phyloP scores from a whole-genome alignment of 2,888 invertebrate genomes.

The Siphlonurus alternatus region DNA sequence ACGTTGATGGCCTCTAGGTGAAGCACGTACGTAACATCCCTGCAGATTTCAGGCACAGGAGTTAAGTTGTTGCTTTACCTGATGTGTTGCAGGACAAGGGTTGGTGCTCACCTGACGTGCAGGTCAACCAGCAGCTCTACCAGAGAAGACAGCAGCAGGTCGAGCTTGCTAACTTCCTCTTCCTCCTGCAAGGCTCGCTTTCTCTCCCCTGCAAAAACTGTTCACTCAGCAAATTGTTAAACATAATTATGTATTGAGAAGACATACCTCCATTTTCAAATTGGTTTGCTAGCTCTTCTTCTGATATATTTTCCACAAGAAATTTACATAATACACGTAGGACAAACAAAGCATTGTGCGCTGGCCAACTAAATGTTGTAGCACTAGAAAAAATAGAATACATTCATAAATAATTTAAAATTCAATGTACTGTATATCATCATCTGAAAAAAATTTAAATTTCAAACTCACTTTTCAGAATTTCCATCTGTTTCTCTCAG shows the following conservation, averaged over 20 bases:
- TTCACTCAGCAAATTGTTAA: no score
- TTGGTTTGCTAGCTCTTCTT: slow-evolving; percentile 72
- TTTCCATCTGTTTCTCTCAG: neutral
- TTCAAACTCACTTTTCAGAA: slow-evolving; percentile 2
- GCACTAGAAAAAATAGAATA: slow-evolving; percentile 28
- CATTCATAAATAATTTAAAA: slow-evolving; percentile 1
- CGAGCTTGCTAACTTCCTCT: slow-evolving; percentile 22
- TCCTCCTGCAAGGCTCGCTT: slow-evolving; percentile 9
- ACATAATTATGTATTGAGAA: no score
- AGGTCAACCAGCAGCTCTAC: slow-evolving; percentile 33
- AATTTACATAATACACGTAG: slow-evolving; percentile 74
- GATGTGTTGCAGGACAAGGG: neutral
- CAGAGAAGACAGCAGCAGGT: slow-evolving; percentile 29
- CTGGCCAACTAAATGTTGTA: slow-evolving; percentile 76
- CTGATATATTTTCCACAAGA: slow-evolving; percentile 76
- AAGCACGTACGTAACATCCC: slow-evolving; percentile 66
- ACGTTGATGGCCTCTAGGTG: slow-evolving; percentile 81
- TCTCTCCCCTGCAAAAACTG: neutral
- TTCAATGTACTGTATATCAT: neutral
- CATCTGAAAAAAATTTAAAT: slow-evolving; percentile 6
- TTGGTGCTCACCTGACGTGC: slow-evolving; percentile 32
- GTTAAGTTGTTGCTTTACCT: neutral
- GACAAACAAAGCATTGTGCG: slow-evolving; percentile 83
- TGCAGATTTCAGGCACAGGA: slow-evolving; percentile 24
- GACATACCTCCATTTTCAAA: slow-evolving; percentile 38